A percentile compares a stretch with the other conserved stretches of the same genome.
Conservation (phyloP, 2,797 vertebrate genomes). For the Geotrypetes seraphini region DNA sequence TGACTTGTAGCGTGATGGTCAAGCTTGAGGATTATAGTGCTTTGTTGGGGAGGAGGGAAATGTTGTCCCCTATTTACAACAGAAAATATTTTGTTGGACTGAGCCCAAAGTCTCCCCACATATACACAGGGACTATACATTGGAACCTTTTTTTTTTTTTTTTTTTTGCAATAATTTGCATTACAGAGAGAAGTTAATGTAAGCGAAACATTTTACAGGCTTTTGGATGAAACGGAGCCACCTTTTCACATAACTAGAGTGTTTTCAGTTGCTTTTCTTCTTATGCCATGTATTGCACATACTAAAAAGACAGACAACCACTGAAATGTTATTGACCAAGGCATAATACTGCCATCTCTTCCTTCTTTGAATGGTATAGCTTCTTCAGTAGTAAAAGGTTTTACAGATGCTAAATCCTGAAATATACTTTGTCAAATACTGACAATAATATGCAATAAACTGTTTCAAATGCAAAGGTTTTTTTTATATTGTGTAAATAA, state of each 20-base stretch:
- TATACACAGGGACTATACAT: constrained; percentile 25
- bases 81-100: constrained; percentile 53
- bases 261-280: constrained; percentile 14
- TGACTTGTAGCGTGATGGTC: constrained; percentile 60
- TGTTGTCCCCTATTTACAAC: too few relatives aligned
- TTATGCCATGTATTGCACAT: constrained; percentile 16
- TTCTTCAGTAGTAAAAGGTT: constrained; percentile 14
- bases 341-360: constrained; percentile 22
- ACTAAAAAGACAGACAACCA: constrained; percentile 5
- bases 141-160: too few relatives aligned
- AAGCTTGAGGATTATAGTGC: too few relatives aligned
- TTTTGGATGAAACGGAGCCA: constrained; percentile 29
- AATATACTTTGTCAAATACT: constrained; percentile 45
- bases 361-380: constrained; percentile 12
- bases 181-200: constrained; percentile 17
- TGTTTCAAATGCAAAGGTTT: constrained; percentile 28
- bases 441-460: constrained; percentile 56
- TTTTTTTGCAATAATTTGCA: constrained; percentile 52
- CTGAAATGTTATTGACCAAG: constrained; percentile 9
- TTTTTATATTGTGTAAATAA: constrained; percentile 12
- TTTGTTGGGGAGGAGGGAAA: too few relatives aligned
- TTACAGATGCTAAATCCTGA: constrained; percentile 39
- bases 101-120: constrained; percentile 53
- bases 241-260: too few relatives aligned
- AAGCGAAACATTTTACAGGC: constrained; percentile 24